A percentile compares a stretch with the other conserved stretches of the same genome.
Evolutionary conservation across 2,113 vertebrate genomes (phyloP).

Genomic region (Zapornia atra): DNA sequence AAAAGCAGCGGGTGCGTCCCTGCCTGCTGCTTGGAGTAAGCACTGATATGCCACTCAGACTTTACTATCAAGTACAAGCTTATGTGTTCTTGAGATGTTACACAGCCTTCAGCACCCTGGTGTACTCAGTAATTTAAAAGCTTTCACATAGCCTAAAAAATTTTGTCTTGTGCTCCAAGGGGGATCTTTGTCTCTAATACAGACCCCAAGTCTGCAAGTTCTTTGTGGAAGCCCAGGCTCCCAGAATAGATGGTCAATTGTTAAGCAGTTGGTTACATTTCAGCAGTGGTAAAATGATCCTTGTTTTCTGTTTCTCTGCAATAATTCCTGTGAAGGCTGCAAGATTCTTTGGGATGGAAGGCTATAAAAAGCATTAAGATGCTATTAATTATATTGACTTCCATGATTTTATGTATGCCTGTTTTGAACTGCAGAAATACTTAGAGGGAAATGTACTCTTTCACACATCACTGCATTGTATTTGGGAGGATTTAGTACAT

Average conservation of each 20-base stretch:
- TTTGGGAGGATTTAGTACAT: background rate
- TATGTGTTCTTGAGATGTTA: background rate
- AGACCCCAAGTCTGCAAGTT: background rate
- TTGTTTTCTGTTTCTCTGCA: background rate
- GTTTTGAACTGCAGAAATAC: background rate
- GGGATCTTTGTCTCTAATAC: background rate
- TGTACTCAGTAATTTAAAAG: background rate
- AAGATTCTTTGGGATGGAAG: background rate
- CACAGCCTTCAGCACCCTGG: background rate
- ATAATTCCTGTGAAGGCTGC: background rate
- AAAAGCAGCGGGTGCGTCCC: background rate
- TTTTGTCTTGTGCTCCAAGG: background rate
- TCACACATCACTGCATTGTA: background rate
- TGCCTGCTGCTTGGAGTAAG: constrained; percentile 11
- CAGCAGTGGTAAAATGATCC: background rate
- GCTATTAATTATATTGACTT: background rate
- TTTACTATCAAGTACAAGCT: background rate
- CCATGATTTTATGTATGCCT: background rate
- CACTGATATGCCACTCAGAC: background rate
- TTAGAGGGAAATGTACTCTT: background rate
- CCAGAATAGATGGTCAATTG: background rate
- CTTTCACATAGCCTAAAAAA: background rate
- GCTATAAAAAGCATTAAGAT: background rate
- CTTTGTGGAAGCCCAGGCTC: background rate
- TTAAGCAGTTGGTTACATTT: background rate